phyloP scores from a whole-genome alignment of 2,113 vertebrate genomes.

The Eonycteris spelaea region DNA sequence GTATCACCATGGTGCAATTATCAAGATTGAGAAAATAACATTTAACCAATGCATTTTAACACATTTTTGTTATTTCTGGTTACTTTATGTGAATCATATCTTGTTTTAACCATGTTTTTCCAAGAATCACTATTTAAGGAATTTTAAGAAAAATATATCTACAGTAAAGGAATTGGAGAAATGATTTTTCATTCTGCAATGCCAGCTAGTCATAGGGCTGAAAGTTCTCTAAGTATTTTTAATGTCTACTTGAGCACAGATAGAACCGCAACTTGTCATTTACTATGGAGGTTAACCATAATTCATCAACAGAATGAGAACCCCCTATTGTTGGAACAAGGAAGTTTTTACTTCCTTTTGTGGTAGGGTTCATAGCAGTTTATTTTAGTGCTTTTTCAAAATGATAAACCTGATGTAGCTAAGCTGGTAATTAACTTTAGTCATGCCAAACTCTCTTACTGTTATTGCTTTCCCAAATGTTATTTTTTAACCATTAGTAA shows the following conservation, averaged over 20 bases:
- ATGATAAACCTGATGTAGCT: not conserved
- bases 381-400: constrained; percentile 37
- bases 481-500: not conserved
- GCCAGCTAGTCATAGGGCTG: not conserved
- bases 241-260: not conserved
- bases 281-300: not conserved
- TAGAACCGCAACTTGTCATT: not conserved
- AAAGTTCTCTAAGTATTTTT: not conserved
- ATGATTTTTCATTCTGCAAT: not conserved
- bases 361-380: not conserved
- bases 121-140: not conserved
- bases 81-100: not conserved
- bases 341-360: not conserved
- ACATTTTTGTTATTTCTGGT: not conserved
- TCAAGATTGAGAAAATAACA: not conserved
- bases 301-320: not conserved
- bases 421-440: not conserved
- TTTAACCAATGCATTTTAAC: not conserved
- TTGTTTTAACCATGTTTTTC: not conserved
- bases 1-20: not conserved
- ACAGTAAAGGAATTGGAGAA: not conserved
- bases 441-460: not conserved
- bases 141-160: not conserved
- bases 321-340: not conserved
- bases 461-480: not conserved